Evolutionary conservation across 1,140 invertebrate species (phyloP).

Genomic region (Diachasma alloeum): DNA sequence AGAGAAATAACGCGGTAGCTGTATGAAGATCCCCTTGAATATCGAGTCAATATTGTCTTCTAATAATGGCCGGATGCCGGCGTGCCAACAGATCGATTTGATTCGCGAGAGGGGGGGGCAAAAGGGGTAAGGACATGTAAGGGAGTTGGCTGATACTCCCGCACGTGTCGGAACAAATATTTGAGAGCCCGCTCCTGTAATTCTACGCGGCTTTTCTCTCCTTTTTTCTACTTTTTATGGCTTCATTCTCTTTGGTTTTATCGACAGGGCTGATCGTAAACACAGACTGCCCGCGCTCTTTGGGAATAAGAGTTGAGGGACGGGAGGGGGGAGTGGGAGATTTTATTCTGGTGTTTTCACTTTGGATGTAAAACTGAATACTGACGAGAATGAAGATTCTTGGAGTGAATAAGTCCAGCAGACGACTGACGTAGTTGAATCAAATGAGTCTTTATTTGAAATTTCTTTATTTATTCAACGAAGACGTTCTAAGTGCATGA

Average conservation of each 20-base stretch:
- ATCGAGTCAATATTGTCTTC: slow-evolving; percentile 30
- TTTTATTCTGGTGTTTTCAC: background rate
- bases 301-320: background rate
- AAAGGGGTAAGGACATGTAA: background rate
- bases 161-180: slow-evolving; percentile 26
- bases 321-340: no score
- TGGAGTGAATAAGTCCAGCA: no score
- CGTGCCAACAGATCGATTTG: slow-evolving; percentile 24
- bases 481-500: no score
- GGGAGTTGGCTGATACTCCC: background rate
- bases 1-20: background rate
- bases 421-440: no score
- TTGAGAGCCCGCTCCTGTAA: slow-evolving; percentile 25
- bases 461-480: no score
- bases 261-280: background rate
- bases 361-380: background rate
- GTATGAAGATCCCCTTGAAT: background rate
- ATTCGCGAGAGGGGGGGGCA: background rate
- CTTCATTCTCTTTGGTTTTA: background rate
- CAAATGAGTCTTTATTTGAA: no score
- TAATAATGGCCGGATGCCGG: slow-evolving; percentile 24
- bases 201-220: background rate
- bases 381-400: no score
- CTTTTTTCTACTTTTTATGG: slow-evolving; percentile 5
- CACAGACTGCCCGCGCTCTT: background rate